Conservation (phyloP, 1,140 invertebrate genomes). For the Caenorhabditis remanei region DNA sequence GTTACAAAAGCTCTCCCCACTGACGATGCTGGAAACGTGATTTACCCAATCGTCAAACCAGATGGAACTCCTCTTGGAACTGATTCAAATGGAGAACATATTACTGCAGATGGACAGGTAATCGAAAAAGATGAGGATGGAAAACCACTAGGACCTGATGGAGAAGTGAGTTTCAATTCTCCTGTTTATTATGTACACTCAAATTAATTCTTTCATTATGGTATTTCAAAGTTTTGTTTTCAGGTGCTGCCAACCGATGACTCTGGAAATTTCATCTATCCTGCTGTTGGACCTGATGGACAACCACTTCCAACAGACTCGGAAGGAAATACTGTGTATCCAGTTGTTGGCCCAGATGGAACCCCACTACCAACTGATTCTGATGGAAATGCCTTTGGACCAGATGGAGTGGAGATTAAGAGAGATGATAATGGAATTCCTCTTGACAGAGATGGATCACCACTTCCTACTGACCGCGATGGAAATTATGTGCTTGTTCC, state of each 20-base stretch:
- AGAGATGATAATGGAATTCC: conserved; percentile 54
- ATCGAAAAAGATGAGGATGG: conserved; percentile 51
- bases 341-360: conserved; percentile 52
- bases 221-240: too few relatives aligned
- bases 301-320: conserved; percentile 46
- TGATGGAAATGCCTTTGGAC: conserved; percentile 45
- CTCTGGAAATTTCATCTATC: conserved; percentile 61
- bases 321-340: neutral
- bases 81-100: conserved; percentile 18
- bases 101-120: conserved; percentile 17
- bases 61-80: conserved; percentile 56
- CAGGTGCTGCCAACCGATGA: conserved; percentile 38
- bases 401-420: conserved; percentile 53
- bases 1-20: conserved; percentile 37
- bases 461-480: conserved; percentile 66
- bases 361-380: conserved; percentile 64
- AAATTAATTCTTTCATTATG: too few relatives aligned
- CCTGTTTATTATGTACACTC: conserved; percentile 49
- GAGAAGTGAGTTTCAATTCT: conserved; percentile 42
- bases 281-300: conserved; percentile 28
- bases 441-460: conserved; percentile 41
- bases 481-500: conserved; percentile 36
- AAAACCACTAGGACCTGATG: conserved; percentile 60
- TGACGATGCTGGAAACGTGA: conserved; percentile 13
- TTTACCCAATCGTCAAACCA: conserved; percentile 51